Evolutionary conservation across 2,113 vertebrate genomes (phyloP), one percentile per base, ranked within the genome.

Genomic region (Leucosticte australis): DNA sequence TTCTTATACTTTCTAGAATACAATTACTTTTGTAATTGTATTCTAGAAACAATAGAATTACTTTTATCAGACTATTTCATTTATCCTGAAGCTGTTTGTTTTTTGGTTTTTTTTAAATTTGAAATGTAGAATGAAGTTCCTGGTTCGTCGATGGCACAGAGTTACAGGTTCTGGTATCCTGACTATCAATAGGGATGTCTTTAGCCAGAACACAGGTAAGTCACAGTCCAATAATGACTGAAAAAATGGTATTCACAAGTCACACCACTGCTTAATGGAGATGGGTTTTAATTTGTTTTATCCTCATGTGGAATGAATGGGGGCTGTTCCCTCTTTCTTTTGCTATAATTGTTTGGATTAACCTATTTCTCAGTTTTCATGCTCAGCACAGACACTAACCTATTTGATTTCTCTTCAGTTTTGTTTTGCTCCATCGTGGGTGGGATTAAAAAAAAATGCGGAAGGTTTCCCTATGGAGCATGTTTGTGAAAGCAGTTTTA

Each of bases 71-170:
- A 50, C 20, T 69, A 3, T 16, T 60, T 74, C 2, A 9, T 62
- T 89, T 85, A 42, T 41, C 11, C 71, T 88, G 24, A 95, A 92
- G 19, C 27, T 44, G 8, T 22, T 68, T 50, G 9, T 23, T 26
- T 62, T 30, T 62, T 5, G 0, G 5, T 31, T n/a, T 37, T 59
- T 23, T 65, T 55, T 92, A 5, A 52, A 94, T 92, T 86, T 93
- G 30, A 84, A 94, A 90, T 94, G 67, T 87, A 99, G 99, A 94
- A 99, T 99, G 99, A 99, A 98, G 96, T 99, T 99, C 96, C 98
- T 99, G 59, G 99, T 99, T 84, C 98, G 97, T 86, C 98, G 99
- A 13, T 99, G 99, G 99, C 98, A 99, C 77, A 98, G 98, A 89
- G 97, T 98, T 33, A 98, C 99, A 2, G 98, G 98, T 91, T 98